phyloP scores from a whole-genome alignment of 2,113 vertebrate species.

The Delphinus delphis region DNA sequence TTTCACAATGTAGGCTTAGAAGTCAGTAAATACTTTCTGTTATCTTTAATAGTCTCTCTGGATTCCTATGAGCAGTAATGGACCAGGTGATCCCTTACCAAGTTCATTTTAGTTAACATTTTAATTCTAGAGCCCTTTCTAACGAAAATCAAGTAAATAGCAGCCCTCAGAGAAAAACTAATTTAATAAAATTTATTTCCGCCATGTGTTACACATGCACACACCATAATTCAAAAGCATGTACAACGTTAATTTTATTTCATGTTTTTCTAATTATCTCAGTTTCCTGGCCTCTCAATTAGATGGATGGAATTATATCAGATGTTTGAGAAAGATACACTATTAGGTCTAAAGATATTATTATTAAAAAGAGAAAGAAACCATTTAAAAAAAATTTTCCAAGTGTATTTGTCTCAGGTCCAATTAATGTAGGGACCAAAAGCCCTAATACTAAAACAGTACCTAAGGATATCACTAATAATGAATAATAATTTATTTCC shows the following conservation, averaged over 20 bases:
- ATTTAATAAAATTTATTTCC: neutral
- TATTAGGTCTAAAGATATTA: neutral
- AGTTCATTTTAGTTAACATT: neutral
- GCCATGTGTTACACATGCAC: neutral
- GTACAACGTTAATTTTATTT: no score
- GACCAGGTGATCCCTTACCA: neutral
- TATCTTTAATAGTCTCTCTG: neutral
- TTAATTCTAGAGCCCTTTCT: neutral
- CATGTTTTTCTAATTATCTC: neutral
- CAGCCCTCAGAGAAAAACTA: neutral
- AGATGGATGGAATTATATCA: neutral
- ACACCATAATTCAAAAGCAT: neutral
- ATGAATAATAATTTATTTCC: neutral
- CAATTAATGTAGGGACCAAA: neutral
- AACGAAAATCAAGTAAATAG: conserved; percentile 7
- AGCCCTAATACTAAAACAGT: neutral
- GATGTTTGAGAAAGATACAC: neutral
- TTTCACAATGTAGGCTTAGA: neutral
- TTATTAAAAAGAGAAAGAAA: neutral
- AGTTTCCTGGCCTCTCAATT: neutral
- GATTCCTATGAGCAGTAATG: neutral
- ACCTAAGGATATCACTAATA: neutral
- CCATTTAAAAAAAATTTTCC: neutral
- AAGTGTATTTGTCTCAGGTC: neutral
- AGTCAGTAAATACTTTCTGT: neutral